These are phyloP conservation scores for Otus scops DNA, from an alignment of 2,797 vertebrate species.

Conservation along the genomic window DNA sequence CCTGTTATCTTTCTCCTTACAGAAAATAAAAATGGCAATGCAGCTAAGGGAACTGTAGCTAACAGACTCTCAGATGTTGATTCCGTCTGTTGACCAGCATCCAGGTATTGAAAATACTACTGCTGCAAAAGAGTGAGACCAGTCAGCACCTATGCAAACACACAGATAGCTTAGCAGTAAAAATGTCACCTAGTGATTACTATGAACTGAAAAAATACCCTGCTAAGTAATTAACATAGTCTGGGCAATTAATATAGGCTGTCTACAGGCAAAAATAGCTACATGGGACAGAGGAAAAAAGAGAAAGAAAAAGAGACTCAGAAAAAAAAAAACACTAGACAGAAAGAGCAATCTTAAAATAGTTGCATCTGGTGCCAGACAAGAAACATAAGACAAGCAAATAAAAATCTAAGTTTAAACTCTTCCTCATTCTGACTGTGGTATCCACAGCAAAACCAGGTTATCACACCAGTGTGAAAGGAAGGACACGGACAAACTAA, in stretches of 20 bases:
- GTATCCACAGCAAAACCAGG: not conserved
- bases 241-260: slow-evolving; percentile 14
- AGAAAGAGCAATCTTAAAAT: not conserved
- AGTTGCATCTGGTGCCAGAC: not conserved
- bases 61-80: not conserved
- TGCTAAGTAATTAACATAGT: slow-evolving; percentile 17
- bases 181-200: slow-evolving; percentile 3
- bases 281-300: not conserved
- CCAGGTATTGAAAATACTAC: slow-evolving; percentile 7
- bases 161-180: not conserved
- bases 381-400: not conserved
- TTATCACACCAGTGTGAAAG: not conserved
- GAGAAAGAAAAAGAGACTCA: not conserved
- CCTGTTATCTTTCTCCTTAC: not conserved
- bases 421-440: not conserved
- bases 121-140: slow-evolving; percentile 2
- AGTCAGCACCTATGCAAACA: slow-evolving; percentile 43
- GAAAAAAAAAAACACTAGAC: not conserved
- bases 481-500: not conserved
- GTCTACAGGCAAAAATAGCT: not conserved
- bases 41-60: not conserved
- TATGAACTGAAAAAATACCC: not conserved
- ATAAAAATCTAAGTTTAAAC: not conserved
- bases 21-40: slow-evolving; percentile 20
- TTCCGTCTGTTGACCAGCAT: slow-evolving; percentile 13